Evolutionary conservation across 2,113 vertebrate genomes (phyloP), one percentile per base, ranked within the genome.

Genomic region (Zosterops hypoxanthus): DNA sequence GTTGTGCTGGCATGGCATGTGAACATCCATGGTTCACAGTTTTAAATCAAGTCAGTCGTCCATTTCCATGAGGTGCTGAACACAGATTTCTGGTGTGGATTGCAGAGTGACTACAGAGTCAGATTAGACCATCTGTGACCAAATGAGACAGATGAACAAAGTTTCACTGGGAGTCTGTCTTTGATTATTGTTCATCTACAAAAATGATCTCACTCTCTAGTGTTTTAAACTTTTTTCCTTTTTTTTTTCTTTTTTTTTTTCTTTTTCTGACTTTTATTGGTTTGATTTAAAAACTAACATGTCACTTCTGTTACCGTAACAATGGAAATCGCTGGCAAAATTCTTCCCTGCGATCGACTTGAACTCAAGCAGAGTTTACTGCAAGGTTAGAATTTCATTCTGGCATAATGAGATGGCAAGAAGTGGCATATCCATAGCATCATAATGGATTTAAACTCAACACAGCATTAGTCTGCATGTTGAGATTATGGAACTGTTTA

Each of bases 11-110:
- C 55, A 56, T n/a, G 73, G 66, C 63, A 33, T 59, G 50, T 25
- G 46, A 88, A 82, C 71, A 80, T 61, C 47, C 41, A 82, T 19
- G 49, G 70, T 95, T 92, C 87, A 87, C 33, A 42, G 49, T 46
- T 90, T 82, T 70, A 69, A 77, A 91, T 81, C 29, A 68, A 85
- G 59, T 9, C 39, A 59, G 28, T 44, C 88, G 14, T 56, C 34
- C 50, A 6, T 63, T 90, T 94, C 89, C 83, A 69, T 8, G 49
- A 88, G 28, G 31, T 46, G 79, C 25, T 56, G 49, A 83, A 52
- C 19, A 64, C 15, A 81, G 52, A 56, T 34, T 14, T 34, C 20
- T 33, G 26, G 18, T 53, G 56, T 61, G 2, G 4, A 36, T 44
- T 77, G 44, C 6, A 76, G 29, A 34, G 33, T 1, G 6, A 36